These are phyloP conservation scores for Sardina pilchardus DNA, from an alignment of 2,113 vertebrate species.

Conservation along the genomic window DNA sequence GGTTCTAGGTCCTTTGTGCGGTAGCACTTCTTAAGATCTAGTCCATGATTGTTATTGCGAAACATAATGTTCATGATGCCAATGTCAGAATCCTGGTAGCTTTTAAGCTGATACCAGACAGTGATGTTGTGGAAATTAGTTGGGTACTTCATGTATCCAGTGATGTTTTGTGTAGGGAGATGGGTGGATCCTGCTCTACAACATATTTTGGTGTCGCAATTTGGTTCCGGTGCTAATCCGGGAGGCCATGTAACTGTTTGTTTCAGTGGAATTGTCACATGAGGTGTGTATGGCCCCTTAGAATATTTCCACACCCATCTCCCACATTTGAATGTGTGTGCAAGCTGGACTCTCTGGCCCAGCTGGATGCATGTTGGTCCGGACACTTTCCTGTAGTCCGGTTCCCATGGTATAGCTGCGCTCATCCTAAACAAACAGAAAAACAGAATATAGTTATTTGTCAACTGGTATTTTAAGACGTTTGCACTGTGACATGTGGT, in stretches of 20 bases:
- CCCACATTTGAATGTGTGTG: conserved; percentile 9
- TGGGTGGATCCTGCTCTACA: conserved; percentile 18
- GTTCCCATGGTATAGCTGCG: conserved; percentile 26
- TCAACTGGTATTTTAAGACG: not conserved
- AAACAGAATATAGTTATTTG: not conserved
- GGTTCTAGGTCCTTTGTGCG: not conserved
- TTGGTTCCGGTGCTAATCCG: too few species aligned
- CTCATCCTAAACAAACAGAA: not conserved
- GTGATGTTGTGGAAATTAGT: not conserved
- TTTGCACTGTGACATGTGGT: conserved; percentile 35
- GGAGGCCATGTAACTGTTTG: conserved; percentile 26
- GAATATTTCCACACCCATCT: conserved; percentile 35
- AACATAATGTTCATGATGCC: not conserved
- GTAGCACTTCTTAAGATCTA: conserved; percentile 11
- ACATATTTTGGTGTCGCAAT: conserved; percentile 21
- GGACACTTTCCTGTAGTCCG: not conserved
- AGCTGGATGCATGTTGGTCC: not conserved
- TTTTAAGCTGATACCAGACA: not conserved
- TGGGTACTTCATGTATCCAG: not conserved
- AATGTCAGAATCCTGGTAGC: not conserved
- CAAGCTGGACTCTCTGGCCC: conserved; percentile 14
- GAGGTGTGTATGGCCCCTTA: conserved; percentile 21
- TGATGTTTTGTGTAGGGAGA: not conserved
- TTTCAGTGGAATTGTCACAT: not conserved
- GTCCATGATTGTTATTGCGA: not conserved